A percentile compares a stretch with the other conserved stretches of the same genome.
Evolutionary conservation across 2,797 vertebrate genomes (phyloP).

Genomic region (Mareca penelope): DNA sequence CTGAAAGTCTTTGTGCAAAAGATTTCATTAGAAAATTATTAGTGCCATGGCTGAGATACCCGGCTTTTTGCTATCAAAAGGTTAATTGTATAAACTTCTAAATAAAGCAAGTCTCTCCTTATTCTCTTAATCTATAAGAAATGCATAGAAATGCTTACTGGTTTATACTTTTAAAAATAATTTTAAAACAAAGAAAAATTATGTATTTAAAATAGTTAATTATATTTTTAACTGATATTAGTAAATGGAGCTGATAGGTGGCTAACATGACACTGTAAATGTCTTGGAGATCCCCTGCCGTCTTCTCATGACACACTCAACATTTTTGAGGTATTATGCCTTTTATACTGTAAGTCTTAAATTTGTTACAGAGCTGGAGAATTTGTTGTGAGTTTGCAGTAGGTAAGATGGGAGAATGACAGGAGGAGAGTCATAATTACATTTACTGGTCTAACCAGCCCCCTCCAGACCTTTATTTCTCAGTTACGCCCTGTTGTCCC

Average conservation of each 20-base stretch:
- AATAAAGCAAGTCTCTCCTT: background rate
- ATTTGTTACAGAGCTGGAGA: background rate
- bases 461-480: background rate
- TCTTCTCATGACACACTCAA: background rate
- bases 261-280: background rate
- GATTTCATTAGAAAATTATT: background rate
- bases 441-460: background rate
- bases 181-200: background rate
- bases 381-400: background rate
- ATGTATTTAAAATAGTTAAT: background rate
- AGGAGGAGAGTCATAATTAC: background rate
- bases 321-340: background rate
- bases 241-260: background rate
- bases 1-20: background rate
- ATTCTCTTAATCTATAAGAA: background rate
- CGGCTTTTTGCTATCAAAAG: background rate
- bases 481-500: background rate
- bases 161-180: background rate
- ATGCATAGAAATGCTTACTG: background rate
- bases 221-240: background rate
- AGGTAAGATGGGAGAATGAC: background rate
- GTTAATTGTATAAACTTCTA: background rate
- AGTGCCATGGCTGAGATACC: background rate
- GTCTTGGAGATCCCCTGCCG: background rate
- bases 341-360: background rate